Base-by-base conservation (phyloP, 2,888 invertebrate genomes). In the Eutolmus rufibarbis region DNA sequence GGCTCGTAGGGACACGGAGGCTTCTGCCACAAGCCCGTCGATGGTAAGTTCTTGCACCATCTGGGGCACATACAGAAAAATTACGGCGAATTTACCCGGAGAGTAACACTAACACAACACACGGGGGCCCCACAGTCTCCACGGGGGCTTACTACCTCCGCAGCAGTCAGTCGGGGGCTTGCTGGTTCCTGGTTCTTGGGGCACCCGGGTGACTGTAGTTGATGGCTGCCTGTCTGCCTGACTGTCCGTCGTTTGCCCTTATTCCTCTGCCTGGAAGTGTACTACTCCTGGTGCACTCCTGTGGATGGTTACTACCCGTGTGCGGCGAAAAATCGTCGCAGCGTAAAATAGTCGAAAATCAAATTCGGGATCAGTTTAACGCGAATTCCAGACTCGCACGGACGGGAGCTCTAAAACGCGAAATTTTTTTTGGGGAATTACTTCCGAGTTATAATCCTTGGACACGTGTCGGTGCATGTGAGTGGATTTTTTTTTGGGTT, bases 381-480 rank as follows among this genome's bases (percentile, higher is more conserved):
- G 92, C 92, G 92, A 92, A 92, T 91, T 91, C 91, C 92, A 91
- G 91, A 91, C 91, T 91, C 91, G 92, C 91, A 91, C 91, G 92
- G 91, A 91, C 90, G 90, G 90, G 89, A 90, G 76, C 85, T 76
- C 86, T 89, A 87, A 86, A 77, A 51, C n/a, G 37, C 66, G 66
- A 66, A 14, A 19, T 19, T 43, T 79, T 46, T 51, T 51, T 79
- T 76, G 14, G 16, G 14, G 31, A 79, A 28, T 51, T 79, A 79
- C 78, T 78, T 40, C 5, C 46, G 51, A n/a, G n/a, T 51, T 19
- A 79, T 46, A 79, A 16, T 79, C 51, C 37, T 76, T 51, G 51
- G 31, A 79, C 79, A 79, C 79, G 79, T 79, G 79, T 28, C 79
- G 79, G 79, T 51, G n/a, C 79, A 19, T 79, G 79, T 79, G 79